Percentiles rank a stretch among this genome's conserved stretches.
These are phyloP conservation scores for Chaetoderma sp. DNA, from an alignment of 2,888 invertebrate species.

Conservation along the genomic window DNA sequence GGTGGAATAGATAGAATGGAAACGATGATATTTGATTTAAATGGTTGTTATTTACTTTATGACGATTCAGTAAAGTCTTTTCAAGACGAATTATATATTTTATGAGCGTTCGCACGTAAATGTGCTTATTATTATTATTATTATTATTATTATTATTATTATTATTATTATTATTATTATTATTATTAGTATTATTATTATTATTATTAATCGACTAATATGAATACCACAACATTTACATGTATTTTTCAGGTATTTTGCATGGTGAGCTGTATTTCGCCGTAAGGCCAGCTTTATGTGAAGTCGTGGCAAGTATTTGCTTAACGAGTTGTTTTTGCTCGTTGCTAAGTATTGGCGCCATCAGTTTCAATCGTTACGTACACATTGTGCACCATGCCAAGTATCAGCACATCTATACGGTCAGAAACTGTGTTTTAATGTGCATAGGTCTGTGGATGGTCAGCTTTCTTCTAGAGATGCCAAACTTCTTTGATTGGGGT, in stretches of 20 bases:
- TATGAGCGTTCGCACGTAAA: too few species aligned
- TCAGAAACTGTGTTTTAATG: slow-evolving; percentile 27
- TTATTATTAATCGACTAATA: too few species aligned
- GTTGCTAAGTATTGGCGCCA: slow-evolving; percentile 35
- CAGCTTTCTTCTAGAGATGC: slow-evolving; percentile 36
- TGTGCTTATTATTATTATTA: too few species aligned
- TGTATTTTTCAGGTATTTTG: slow-evolving; percentile 32
- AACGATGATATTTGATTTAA: too few species aligned
- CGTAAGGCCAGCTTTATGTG: slow-evolving; percentile 33
- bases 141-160: too few species aligned
- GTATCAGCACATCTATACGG: slow-evolving; percentile 34
- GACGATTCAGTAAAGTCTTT: too few species aligned
- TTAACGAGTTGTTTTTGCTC: slow-evolving; percentile 39
- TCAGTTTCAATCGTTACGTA: slow-evolving; percentile 35
- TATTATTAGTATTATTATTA: too few species aligned
- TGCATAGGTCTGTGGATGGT: slow-evolving; percentile 36
- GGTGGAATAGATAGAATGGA: too few species aligned
- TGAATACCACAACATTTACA: too few species aligned
- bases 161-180: too few species aligned
- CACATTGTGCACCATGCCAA: slow-evolving; percentile 29
- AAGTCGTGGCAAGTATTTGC: slow-evolving; percentile 36
- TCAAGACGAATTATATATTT: too few species aligned
- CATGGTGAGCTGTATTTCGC: slow-evolving; percentile 32
- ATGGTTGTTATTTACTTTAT: too few species aligned
- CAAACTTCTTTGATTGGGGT: slow-evolving; percentile 41